Percentiles rank a stretch among this genome's conserved stretches.
phyloP scores from a whole-genome alignment of 64 coral and sea anemone species.

The Hydrozoanthus tunicans region DNA sequence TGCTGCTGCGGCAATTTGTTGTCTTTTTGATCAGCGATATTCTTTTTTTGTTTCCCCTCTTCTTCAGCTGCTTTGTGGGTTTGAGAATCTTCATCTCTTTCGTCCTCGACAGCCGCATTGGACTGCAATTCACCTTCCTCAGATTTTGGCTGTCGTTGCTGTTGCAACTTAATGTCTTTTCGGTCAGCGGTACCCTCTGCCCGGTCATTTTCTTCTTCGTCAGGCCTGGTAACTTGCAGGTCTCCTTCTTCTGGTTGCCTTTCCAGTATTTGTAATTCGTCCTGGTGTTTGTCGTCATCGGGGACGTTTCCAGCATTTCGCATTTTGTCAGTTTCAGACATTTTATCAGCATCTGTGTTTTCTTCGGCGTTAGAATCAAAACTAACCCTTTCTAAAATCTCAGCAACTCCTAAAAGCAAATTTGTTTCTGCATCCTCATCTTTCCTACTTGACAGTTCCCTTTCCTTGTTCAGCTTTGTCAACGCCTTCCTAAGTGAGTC shows the following conservation, averaged over 20 bases:
- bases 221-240: not conserved
- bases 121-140: too few relatives aligned
- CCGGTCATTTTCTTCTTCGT: not conserved
- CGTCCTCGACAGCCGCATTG: too few relatives aligned
- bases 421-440: constrained; percentile 58
- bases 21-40: too few relatives aligned
- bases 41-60: too few relatives aligned
- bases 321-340: not conserved
- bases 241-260: not conserved
- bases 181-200: not conserved
- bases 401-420: constrained; percentile 51
- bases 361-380: constrained; percentile 45
- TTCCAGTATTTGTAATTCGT: not conserved
- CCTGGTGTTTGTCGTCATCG: not conserved
- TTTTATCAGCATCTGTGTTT: not conserved
- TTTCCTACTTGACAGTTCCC: constrained; percentile 40
- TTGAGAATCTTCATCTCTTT: too few relatives aligned
- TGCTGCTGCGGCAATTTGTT: too few relatives aligned
- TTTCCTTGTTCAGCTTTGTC: constrained; percentile 65
- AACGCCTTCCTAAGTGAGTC: constrained; percentile 65
- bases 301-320: not conserved
- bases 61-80: too few relatives aligned
- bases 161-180: not conserved
- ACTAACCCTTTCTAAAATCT: constrained; percentile 56
- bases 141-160: too few relatives aligned